phyloP scores from a whole-genome alignment of 2,113 vertebrate species.

The Bubo blakistoni region DNA sequence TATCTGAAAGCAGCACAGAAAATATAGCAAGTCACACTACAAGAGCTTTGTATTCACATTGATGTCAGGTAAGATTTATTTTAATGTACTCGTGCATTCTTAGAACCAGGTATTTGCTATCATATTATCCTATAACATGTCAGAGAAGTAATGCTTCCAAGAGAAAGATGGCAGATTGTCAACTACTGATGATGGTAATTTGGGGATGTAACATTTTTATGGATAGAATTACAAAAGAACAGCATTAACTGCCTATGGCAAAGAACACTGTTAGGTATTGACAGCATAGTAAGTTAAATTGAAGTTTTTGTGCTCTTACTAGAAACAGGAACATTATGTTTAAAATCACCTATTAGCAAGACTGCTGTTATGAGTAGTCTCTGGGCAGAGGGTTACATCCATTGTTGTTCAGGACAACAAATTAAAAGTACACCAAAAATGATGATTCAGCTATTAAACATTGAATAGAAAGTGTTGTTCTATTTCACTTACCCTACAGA shows the following conservation, averaged over 20 bases:
- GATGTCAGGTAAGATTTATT: slow-evolving; percentile 12
- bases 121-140: not conserved
- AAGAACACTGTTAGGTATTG: not conserved
- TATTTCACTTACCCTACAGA: not conserved
- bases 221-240: not conserved
- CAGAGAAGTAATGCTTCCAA: not conserved
- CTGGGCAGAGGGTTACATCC: not conserved
- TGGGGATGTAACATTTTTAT: not conserved
- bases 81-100: not conserved
- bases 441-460: not conserved
- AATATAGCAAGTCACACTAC: not conserved
- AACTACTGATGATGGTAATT: not conserved
- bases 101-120: not conserved
- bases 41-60: not conserved
- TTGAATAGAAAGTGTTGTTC: not conserved
- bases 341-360: not conserved
- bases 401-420: not conserved
- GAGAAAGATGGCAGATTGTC: slow-evolving; percentile 1
- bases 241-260: not conserved
- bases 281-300: not conserved
- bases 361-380: not conserved
- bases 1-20: not conserved
- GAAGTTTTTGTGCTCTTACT: not conserved
- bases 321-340: not conserved
- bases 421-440: not conserved